A percentile compares a stretch with the other conserved stretches of the same genome.
Conservation (phyloP, 2,113 vertebrate species). For the Pungitius pungitius region DNA sequence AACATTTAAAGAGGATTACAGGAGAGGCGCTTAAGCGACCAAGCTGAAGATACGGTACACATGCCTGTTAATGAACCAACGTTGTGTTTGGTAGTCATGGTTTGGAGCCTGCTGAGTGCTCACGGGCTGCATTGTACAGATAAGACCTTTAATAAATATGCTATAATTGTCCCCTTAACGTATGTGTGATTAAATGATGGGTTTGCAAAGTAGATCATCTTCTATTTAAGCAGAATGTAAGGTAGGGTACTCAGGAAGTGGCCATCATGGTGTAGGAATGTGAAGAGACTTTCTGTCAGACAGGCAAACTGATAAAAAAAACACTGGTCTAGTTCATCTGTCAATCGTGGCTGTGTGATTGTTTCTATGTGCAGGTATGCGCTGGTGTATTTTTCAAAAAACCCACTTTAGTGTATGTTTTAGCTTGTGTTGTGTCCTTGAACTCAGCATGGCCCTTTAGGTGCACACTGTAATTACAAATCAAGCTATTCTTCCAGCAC, state of each 20-base stretch:
- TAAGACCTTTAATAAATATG: constrained; percentile 50
- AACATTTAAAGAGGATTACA: constrained; percentile 68
- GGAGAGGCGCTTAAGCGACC: constrained; percentile 53
- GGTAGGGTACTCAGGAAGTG: constrained; percentile 9
- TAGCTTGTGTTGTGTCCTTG: constrained; percentile 25
- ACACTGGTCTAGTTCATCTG: neutral
- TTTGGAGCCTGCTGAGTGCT: constrained; percentile 39
- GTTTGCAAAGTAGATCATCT: constrained; percentile 24
- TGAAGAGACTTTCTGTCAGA: constrained; percentile 12
- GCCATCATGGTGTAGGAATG: constrained; percentile 28
- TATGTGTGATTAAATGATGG: constrained; percentile 40
- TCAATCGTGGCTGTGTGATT: constrained; percentile 6
- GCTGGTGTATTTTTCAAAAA: neutral
- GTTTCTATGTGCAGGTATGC: constrained; percentile 2
- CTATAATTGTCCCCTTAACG: constrained; percentile 50
- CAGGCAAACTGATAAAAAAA: constrained; percentile 25
- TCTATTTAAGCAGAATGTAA: constrained; percentile 23
- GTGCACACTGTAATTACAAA: constrained; percentile 27
- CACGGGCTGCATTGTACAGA: constrained; percentile 50
- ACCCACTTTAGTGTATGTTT: neutral
- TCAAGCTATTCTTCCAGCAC: constrained; percentile 24
- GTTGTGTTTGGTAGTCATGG: constrained; percentile 31
- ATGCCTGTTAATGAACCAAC: constrained; percentile 58
- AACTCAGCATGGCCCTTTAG: constrained; percentile 11
- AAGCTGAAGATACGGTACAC: constrained; percentile 38